Percentiles rank a stretch among this genome's conserved stretches.
Conservation (phyloP, 2,888 invertebrate species). For the Drosophila affinis region DNA sequence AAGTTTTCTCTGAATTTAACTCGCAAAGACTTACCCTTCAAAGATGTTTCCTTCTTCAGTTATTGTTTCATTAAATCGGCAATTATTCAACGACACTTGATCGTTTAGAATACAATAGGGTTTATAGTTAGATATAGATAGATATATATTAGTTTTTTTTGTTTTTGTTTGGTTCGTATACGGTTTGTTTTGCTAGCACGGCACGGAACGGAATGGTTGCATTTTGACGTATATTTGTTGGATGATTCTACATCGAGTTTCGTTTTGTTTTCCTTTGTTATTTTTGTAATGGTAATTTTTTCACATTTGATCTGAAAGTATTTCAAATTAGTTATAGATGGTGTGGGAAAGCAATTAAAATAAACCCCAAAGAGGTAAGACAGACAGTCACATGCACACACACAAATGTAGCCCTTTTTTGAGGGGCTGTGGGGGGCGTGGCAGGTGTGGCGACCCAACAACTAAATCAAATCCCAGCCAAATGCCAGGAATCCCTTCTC, state of each 20-base stretch:
- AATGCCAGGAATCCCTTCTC: slow-evolving; percentile 61
- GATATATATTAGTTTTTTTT: slow-evolving; percentile 34
- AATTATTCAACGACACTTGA: background rate
- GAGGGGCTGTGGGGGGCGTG: slow-evolving; percentile 2
- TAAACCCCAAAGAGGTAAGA: slow-evolving; percentile 38
- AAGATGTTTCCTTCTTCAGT: background rate
- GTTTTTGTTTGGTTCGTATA: slow-evolving; percentile 61
- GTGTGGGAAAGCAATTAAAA: slow-evolving; percentile 48
- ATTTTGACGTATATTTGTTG: slow-evolving; percentile 36
- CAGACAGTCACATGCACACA: slow-evolving; percentile 18
- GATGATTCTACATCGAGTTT: slow-evolving; percentile 21
- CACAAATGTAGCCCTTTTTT: slow-evolving; percentile 41
- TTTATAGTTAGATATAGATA: slow-evolving; percentile 37
- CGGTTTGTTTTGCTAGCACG: slow-evolving; percentile 64
- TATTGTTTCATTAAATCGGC: background rate
- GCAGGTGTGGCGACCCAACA: slow-evolving; percentile 60
- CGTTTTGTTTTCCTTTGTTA: slow-evolving; percentile 26
- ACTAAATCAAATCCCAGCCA: slow-evolving; percentile 72
- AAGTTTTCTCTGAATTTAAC: background rate
- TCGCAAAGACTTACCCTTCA: background rate
- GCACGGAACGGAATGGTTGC: slow-evolving; percentile 74
- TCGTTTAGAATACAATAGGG: slow-evolving; percentile 48
- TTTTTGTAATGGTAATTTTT: slow-evolving; percentile 11
- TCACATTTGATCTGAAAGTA: slow-evolving; percentile 45
- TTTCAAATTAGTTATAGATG: slow-evolving; percentile 58